phyloP scores from a whole-genome alignment of 2,113 vertebrate genomes.

The Rattus rattus region DNA sequence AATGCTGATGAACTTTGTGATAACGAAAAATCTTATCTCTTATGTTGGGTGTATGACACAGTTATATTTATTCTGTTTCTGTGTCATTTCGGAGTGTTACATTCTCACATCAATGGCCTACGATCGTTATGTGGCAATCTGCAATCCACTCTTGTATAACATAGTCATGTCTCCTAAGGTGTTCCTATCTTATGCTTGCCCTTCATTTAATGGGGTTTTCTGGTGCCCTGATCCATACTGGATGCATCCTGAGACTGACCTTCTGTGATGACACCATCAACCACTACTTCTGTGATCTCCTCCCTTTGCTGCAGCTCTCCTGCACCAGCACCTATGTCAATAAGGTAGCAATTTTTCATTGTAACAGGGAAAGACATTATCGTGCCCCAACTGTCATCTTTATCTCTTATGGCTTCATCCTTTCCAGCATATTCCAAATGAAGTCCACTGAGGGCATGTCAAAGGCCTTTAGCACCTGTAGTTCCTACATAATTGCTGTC shows the following conservation, averaged over 20 bases:
- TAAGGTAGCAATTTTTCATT: conserved; percentile 5
- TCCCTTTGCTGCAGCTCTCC: conserved; percentile 26
- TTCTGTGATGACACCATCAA: neutral
- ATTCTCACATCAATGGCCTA: conserved; percentile 27
- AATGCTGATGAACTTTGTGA: conserved; percentile 59
- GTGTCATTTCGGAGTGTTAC: conserved; percentile 57
- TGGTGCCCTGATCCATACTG: neutral
- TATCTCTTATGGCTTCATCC: neutral
- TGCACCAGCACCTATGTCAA: neutral
- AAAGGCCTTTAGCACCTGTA: conserved; percentile 28
- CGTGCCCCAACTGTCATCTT: neutral
- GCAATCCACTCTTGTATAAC: conserved; percentile 43
- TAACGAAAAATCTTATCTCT: conserved; percentile 52
- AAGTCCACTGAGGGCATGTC: neutral
- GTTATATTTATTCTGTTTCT: conserved; percentile 48
- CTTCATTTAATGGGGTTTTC: neutral
- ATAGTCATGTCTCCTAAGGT: neutral
- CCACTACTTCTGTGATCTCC: neutral
- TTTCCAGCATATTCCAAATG: neutral
- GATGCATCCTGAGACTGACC: neutral
- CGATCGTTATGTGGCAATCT: conserved; percentile 61
- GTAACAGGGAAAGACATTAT: neutral
- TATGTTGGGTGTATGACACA: conserved; percentile 40
- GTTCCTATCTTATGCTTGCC: neutral
- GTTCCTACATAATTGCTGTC: conserved; percentile 56